Evolutionary conservation across 1,140 invertebrate genomes (phyloP), one percentile per base, ranked within the genome.

Genomic region (Saccostrea echinata): DNA sequence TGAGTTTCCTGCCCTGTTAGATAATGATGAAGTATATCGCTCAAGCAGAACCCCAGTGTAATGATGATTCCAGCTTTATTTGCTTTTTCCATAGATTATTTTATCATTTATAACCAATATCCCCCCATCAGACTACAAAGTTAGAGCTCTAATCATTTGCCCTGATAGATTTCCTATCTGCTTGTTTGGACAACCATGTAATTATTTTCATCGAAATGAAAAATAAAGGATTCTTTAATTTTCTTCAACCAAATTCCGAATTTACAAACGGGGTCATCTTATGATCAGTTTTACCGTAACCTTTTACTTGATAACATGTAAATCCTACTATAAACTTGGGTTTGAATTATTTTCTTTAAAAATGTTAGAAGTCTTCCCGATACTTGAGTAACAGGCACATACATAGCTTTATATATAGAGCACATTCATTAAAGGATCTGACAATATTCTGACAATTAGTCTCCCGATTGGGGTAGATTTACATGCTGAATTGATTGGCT

Each of bases 61-160:
- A 76, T 76, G 68, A 76, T 12, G 68, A 76, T 30, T 33, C 27
- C 68, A 76, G 68, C 9, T 76, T 33, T 76, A 76, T 76, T 76
- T 76, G 27, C 27, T 27, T 76, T 76, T 76, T 12, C 27, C 27
- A 27, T 76, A 76, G 68, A 76, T 76, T 76, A 76, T 76, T 76
- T 76, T 76, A 76, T 76, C 68, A 76, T 76, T 76, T 30, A 76
- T 76, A 30, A 76, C 24, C 68, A 76, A 76, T 76, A 76, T 12
- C 68, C 27, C 4, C 11, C 16, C 68, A 13, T 16, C 30, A 0
- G 27, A 61, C 16, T 1, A 1, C 18, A 12, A 27, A 16, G 27
- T 76, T 30, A 3, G 13, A 76, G 30, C 68, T 76, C 24, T 33
- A 30, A 33, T 76, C 68, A 30, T 16, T 30, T 3, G 68, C 13